Evolutionary conservation across 2,797 vertebrate genomes (phyloP), one percentile per base, ranked within the genome.

Genomic region (Otolemur crassicaudatus): DNA sequence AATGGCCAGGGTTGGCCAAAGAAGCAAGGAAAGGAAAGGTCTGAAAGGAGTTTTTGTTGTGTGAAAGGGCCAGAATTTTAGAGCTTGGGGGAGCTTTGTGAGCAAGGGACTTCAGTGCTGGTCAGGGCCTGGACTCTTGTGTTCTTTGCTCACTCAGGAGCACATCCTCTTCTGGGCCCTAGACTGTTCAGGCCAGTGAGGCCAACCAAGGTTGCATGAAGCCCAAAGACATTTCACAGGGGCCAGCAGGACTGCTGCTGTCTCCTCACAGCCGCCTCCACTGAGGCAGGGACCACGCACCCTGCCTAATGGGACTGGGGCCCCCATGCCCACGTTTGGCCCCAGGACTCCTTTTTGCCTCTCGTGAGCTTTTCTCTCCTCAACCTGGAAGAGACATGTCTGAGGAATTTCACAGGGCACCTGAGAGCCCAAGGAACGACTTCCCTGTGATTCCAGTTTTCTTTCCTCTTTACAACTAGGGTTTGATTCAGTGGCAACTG

Each of bases 401-500:
- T 73, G 86, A 49, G 49, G 46, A 19, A 23, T 34, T 25, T 34
- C 70, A 7, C 0, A 9, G 80, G 73, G 16, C 2, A 2, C 25
- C 16, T 3, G 31, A 37, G 31, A 5, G 11, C 23, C 77, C 34
- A 7, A 13, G 29, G 46, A n/a, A 5, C n/a, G 61, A 19, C 49
- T n/a, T 72, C 31, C 40, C 53, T 2, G 0, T 10, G 67, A 61
- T 13, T 60, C 58, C 2, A 1, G 49, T 12, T 8, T 46, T 87
- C 79, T 22, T 7, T 80, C 34, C 56, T n/a, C 63, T 29, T 75
- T 17, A 3, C 13, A 16, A n/a, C 37, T 97, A 99, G 99, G 82
- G 8, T 98, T 99, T 34, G n/a, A 98, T 37, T 80, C 98, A 0
- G 97, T 98, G 83, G 98, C 97, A 13, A 96, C 98, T 0, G 98